phyloP scores from a whole-genome alignment of 2,888 invertebrate genomes.

The Drosophila nigricruria region DNA sequence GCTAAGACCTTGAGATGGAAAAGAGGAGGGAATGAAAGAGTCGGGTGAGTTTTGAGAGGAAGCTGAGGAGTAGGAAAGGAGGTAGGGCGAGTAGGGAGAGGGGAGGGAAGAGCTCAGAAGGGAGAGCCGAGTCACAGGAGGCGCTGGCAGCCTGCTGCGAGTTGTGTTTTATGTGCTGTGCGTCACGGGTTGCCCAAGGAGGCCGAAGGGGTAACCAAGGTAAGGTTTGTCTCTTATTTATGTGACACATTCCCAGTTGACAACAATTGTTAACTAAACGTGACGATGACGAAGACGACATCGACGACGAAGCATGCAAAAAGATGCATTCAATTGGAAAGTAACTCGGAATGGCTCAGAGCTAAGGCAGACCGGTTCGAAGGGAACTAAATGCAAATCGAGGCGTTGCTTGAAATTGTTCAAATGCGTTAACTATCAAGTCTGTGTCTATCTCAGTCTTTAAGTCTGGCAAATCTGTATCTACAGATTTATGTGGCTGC shows the following conservation, averaged over 20 bases:
- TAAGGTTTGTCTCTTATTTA: slow-evolving; percentile 49
- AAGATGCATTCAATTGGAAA: slow-evolving; percentile 67
- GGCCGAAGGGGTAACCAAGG: slow-evolving; percentile 32
- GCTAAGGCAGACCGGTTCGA: slow-evolving; percentile 1
- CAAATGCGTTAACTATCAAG: slow-evolving; percentile 41
- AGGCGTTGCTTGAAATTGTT: slow-evolving; percentile 38
- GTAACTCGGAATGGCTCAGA: slow-evolving; percentile 4
- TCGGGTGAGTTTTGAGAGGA: not conserved
- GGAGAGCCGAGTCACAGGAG: not conserved
- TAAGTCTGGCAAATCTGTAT: slow-evolving; percentile 10
- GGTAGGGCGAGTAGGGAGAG: not conserved
- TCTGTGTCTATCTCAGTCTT: slow-evolving; percentile 8
- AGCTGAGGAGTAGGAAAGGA: not conserved
- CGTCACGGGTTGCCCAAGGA: slow-evolving; percentile 18
- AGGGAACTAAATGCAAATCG: slow-evolving; percentile 1
- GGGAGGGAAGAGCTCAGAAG: no score
- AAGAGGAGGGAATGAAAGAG: not conserved
- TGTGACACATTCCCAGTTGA: slow-evolving; percentile 60
- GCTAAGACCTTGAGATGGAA: not conserved
- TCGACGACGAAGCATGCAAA: slow-evolving; percentile 4
- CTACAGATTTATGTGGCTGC: not conserved
- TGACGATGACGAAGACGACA: slow-evolving; percentile 16
- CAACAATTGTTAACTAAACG: slow-evolving; percentile 43
- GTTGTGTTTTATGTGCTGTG: not conserved
- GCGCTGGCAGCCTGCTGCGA: slow-evolving; percentile 47